phyloP scores from a whole-genome alignment of 2,797 vertebrate species.

The Mallotus villosus region DNA sequence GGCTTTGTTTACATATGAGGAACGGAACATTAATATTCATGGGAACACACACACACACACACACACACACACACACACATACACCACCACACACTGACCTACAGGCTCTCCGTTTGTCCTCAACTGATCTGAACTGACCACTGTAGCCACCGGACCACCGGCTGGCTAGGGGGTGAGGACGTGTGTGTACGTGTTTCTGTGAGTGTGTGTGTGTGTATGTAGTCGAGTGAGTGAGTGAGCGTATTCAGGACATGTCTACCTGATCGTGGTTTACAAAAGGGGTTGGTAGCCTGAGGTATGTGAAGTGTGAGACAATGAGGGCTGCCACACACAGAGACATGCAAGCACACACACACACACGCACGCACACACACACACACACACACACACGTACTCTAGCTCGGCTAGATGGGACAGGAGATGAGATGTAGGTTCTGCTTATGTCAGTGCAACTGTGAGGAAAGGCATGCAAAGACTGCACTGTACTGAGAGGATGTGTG shows the following conservation, averaged over 20 bases:
- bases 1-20: neutral
- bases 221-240: no score
- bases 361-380: conserved; percentile 30
- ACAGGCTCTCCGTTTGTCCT: no score
- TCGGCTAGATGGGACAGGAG: conserved; percentile 38
- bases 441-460: conserved; percentile 68
- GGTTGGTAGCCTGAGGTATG: no score
- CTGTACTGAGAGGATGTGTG: conserved; percentile 8
- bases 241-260: no score
- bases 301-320: no score
- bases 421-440: conserved; percentile 68
- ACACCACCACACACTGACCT: neutral
- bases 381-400: conserved; percentile 22
- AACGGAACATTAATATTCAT: neutral
- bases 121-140: no score
- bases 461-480: conserved; percentile 63
- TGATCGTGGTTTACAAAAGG: no score
- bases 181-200: no score
- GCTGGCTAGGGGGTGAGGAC: no score
- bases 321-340: conserved; percentile 13
- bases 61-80: conserved; percentile 14
- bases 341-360: conserved; percentile 25
- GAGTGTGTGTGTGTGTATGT: no score
- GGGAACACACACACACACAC: conserved; percentile 7
- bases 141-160: no score